Base-by-base conservation (phyloP, 2,888 invertebrate species). In the Ormyrus nitidulus region DNA sequence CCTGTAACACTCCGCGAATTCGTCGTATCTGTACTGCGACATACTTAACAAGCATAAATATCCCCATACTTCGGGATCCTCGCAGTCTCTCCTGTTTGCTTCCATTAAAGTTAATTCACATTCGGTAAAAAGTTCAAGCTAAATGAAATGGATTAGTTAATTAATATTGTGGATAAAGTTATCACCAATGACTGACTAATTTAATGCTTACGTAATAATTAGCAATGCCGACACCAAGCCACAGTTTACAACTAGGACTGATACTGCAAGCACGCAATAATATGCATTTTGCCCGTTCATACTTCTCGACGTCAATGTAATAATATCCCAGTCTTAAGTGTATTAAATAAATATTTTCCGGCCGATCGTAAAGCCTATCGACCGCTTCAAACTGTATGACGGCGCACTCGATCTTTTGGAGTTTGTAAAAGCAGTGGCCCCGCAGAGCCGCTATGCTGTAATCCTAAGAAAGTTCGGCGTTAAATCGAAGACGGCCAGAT, bases 1-100 rank as follows among this genome's bases (percentile, higher is more conserved):
- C 74, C 84, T 82, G 71, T 88, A 89, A 72, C 89, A 89, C 62
- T 89, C 88, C 5, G 81, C 34, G 54, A 88, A 87, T 80, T 89
- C 88, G 6, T 88, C 85, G 64, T 85, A 84, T 69, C 86, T 85
- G 13, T 84, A 65, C 6, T 86, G 70, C 5, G 85, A 78, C 81
- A 87, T 84, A 68, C 87, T 89, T 53, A 89, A 81, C 49, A 88
- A 48, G 56, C 88, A 87, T 4, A 88, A 73, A 66, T 88, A 86
- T 0, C 82, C 89, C 88, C 89, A 88, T 8, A 85, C 77, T 3
- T 85, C 85, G 0, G 85, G 73, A 79, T 87, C 85, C 11, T 80
- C 74, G 79, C 84, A 84, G 58, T 88, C 86, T 5, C 87, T 79
- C 44, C 83, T 82, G 51, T 89, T 89, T 2, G 88, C 88, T 74